phyloP scores from a whole-genome alignment of 2,113 vertebrate genomes.

The Promerops cafer region DNA sequence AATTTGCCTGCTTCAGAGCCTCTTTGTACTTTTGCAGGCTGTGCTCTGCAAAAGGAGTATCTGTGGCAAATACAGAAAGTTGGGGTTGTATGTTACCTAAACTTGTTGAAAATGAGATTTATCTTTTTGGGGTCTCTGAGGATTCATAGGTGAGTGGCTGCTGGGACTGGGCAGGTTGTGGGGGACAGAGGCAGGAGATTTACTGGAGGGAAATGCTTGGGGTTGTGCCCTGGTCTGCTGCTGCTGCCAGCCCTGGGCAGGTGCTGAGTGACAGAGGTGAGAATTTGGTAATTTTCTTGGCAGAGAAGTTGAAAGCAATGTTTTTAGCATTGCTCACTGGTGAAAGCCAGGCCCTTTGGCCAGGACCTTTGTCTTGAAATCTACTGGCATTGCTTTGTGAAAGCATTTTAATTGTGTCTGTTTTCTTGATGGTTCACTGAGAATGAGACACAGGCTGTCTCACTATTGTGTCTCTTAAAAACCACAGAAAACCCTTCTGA shows the following conservation, averaged over 20 bases:
- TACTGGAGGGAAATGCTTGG: neutral
- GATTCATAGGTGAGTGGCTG: neutral
- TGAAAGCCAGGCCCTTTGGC: neutral
- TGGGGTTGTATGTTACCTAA: neutral
- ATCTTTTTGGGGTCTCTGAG: neutral
- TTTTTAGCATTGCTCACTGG: neutral
- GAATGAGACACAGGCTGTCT: neutral
- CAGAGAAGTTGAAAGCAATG: neutral
- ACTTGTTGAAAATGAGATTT: neutral
- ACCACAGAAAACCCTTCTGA: neutral
- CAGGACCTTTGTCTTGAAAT: neutral
- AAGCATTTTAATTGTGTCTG: neutral
- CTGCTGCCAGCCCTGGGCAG: neutral
- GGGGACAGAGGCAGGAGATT: neutral
- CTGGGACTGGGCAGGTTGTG: neutral
- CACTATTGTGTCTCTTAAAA: conserved; percentile 8
- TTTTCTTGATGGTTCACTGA: neutral
- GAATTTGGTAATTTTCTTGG: neutral
- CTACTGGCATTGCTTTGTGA: neutral
- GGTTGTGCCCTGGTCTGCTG: neutral
- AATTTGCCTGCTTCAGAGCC: neutral
- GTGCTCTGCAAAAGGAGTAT: neutral
- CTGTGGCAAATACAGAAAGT: neutral
- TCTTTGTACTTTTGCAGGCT: neutral
- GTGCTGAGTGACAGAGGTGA: neutral